phyloP scores from a whole-genome alignment of 1,140 invertebrate species.

The Semibalanus balanoides region DNA sequence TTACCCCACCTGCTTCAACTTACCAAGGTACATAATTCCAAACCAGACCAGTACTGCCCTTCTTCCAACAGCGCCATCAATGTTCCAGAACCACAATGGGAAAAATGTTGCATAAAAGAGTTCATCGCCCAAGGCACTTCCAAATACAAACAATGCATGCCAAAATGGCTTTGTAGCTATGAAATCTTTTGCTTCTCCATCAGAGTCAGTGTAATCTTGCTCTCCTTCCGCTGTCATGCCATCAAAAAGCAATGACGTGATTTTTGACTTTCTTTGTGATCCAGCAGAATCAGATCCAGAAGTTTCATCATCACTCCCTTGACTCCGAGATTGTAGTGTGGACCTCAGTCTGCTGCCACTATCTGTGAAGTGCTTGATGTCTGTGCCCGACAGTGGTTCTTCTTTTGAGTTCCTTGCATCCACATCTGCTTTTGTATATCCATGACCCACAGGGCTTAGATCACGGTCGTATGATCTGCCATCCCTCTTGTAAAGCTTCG shows the following conservation, averaged over 20 bases:
- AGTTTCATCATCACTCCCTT: neutral
- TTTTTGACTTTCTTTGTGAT: neutral
- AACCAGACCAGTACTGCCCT: slow-evolving; percentile 69
- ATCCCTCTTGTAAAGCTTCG: no score
- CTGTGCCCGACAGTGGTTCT: no score
- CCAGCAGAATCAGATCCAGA: neutral
- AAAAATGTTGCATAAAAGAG: slow-evolving; percentile 75
- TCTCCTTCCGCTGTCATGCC: no score
- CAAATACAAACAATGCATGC: slow-evolving; percentile 71
- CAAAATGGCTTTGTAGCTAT: slow-evolving; percentile 60
- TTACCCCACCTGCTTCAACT: no score
- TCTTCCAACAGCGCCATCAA: slow-evolving; percentile 64
- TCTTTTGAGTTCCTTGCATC: neutral
- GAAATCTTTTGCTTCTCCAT: slow-evolving; percentile 29
- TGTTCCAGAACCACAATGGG: slow-evolving; percentile 83
- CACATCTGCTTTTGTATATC: neutral
- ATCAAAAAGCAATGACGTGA: neutral
- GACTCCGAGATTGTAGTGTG: no score
- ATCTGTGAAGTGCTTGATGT: no score
- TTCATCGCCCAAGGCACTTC: slow-evolving; percentile 72
- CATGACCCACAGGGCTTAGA: neutral
- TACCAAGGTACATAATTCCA: slow-evolving; percentile 68
- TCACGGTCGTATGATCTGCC: no score
- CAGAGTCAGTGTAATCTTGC: slow-evolving; percentile 22
- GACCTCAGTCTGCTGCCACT: no score